phyloP scores from a whole-genome alignment of 2,888 invertebrate species.

The Artemia sp. region DNA sequence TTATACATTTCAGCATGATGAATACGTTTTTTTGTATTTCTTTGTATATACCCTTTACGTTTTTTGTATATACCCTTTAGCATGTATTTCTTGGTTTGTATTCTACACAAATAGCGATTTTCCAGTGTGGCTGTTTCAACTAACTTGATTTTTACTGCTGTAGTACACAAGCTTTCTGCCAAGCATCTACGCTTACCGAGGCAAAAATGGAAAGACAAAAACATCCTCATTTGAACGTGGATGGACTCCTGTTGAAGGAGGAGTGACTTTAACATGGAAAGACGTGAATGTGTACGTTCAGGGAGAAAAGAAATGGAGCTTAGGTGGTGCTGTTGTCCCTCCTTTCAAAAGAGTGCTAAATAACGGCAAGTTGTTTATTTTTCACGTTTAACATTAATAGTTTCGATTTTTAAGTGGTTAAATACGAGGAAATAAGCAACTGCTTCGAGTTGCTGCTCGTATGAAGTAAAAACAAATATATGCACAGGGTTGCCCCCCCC shows the following conservation, averaged over 20 bases:
- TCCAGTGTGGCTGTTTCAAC: no score
- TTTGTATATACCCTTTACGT: no score
- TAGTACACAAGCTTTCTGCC: conserved; percentile 12
- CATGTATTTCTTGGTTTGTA: no score
- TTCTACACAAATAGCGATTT: no score
- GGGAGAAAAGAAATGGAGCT: conserved; percentile 27
- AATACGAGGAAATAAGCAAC: background rate
- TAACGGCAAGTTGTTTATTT: conserved; percentile 40
- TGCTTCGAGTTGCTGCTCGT: no score
- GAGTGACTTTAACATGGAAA: conserved; percentile 58
- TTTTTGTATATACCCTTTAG: no score
- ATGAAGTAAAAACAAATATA: no score
- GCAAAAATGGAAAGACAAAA: background rate
- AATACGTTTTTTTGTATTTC: no score
- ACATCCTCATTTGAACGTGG: conserved; percentile 2
- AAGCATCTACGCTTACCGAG: background rate
- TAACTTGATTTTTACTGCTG: no score
- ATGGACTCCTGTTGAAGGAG: conserved; percentile 28
- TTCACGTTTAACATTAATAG: background rate
- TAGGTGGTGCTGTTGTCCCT: conserved; percentile 17
- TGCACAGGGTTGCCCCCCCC: no score
- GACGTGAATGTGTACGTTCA: conserved; percentile 54
- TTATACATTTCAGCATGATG: no score
- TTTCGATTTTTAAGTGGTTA: background rate
- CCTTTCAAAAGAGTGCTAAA: conserved; percentile 55